Evolutionary conservation across 2,888 invertebrate species (phyloP), one percentile per base, ranked within the genome.

Genomic region (Leptogaster cylindrica): DNA sequence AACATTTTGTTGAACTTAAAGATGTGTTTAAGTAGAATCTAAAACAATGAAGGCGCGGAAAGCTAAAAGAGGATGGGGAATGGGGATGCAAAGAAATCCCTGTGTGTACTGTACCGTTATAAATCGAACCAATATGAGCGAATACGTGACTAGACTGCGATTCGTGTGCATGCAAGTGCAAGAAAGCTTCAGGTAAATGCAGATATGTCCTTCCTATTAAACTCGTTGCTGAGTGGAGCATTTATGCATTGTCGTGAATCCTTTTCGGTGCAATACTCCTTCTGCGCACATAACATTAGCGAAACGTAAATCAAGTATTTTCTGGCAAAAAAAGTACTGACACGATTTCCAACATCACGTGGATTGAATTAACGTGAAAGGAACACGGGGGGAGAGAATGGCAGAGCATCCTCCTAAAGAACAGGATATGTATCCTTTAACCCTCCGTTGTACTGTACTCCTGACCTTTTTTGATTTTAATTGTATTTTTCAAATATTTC

Each of bases 221-320:
- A 8, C 33, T 14, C 31, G 2, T 3, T 6, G 18, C 5, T 10
- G 20, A n/a, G 46, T 16, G 23, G 25, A 18, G 5, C 20, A 52
- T 28, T 14, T 12, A 18, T 44, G 18, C 44, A 44, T 18, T 10
- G 20, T 7, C 4, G n/a, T 3, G 18, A 2, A 12, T 3, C 6
- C 14, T 31, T 16, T 10, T 10, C 20, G n/a, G 1, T 16, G 12
- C 31, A 28, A n/a, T 12, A 27, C 33, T 33, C 10, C n/a, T n/a
- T n/a, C n/a, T n/a, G n/a, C n/a, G n/a, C n/a, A n/a, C n/a, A n/a
- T 10, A 20, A 18, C 28, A 31, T 18, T 33, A 52, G 33, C 14
- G n/a, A 33, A n/a, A 31, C 33, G 20, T 52, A 52, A 52, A 52
- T 52, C 33, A 33, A 31, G 20, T 27, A 52, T 31, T 52, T 52